A percentile compares a stretch with the other conserved stretches of the same genome.
Evolutionary conservation across 2,113 vertebrate species (phyloP).

Genomic region (Xiphophorus couchianus): DNA sequence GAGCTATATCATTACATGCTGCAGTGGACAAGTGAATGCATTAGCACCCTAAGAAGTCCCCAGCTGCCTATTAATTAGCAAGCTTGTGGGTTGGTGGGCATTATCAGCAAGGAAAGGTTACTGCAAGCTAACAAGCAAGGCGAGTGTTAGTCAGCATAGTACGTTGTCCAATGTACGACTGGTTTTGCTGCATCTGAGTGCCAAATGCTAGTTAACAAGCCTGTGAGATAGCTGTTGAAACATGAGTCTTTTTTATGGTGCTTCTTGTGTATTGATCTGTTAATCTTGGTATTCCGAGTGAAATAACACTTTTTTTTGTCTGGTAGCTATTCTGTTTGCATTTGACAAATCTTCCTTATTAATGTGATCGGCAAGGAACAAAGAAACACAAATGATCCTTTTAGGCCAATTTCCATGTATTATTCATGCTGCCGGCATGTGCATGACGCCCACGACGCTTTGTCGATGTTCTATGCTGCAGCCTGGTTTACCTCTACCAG

Average conservation of each 20-base stretch:
- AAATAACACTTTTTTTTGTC: conserved; percentile 18
- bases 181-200: conserved; percentile 31
- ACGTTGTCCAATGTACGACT: conserved; percentile 23
- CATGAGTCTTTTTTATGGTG: conserved; percentile 17
- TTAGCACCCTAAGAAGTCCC: conserved; percentile 58
- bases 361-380: conserved; percentile 8
- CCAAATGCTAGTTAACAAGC: conserved; percentile 50
- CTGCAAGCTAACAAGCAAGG: conserved; percentile 34
- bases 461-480: conserved; percentile 33
- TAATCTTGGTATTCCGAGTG: conserved; percentile 9
- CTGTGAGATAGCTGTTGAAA: conserved; percentile 15
- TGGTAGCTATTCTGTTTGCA: conserved; percentile 6
- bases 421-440: conserved; percentile 49
- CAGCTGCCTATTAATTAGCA: conserved; percentile 61
- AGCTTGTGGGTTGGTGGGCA: conserved; percentile 48
- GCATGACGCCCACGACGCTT: conserved; percentile 46
- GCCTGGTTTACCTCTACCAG: conserved; percentile 44
- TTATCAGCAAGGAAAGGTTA: conserved; percentile 47
- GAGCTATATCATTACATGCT: conserved; percentile 60
- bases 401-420: conserved; percentile 31
- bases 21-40: conserved; percentile 61
- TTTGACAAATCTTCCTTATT: conserved; percentile 13
- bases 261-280: conserved; percentile 14
- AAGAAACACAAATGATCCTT: conserved; percentile 23
- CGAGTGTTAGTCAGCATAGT: conserved; percentile 35